Percentiles rank a stretch among this genome's conserved stretches.
Conservation (phyloP, 2,797 vertebrate genomes). For the Steatocranus sp. region DNA sequence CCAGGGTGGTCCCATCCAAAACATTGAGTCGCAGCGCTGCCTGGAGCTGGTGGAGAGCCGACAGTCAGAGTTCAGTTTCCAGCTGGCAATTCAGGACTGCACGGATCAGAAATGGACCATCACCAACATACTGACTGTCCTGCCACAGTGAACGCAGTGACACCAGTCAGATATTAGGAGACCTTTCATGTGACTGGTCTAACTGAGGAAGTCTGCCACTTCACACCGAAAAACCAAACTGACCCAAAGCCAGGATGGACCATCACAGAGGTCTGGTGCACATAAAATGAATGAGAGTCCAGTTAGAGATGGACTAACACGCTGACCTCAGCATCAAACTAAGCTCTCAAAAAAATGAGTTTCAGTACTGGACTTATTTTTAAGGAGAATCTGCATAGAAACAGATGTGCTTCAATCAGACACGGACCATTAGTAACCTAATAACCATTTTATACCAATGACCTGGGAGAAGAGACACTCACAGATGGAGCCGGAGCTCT, state of each 20-base stretch:
- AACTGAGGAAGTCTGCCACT: not conserved
- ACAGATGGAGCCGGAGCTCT: slow-evolving; percentile 11
- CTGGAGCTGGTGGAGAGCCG: slow-evolving; percentile 87
- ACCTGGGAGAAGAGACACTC: slow-evolving; percentile 26
- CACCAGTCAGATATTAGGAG: not conserved
- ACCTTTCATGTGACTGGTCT: not conserved
- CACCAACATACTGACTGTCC: slow-evolving; percentile 82
- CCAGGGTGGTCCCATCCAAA: slow-evolving; percentile 91
- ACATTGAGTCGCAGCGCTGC: slow-evolving; percentile 88
- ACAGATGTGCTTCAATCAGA: slow-evolving; percentile 18
- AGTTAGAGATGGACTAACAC: not conserved
- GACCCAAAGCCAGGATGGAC: not conserved
- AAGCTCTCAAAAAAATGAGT: not conserved
- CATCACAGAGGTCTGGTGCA: not conserved
- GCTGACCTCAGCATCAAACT: slow-evolving; percentile 10
- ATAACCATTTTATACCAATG: slow-evolving; percentile 27
- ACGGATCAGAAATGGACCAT: slow-evolving; percentile 91
- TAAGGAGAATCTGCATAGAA: not conserved
- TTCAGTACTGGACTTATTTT: not conserved
- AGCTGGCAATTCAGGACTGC: slow-evolving; percentile 89
- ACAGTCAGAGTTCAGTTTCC: slow-evolving; percentile 82
- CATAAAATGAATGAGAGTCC: not conserved
- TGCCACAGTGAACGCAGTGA: slow-evolving; percentile 45
- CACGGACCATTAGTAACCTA: slow-evolving; percentile 29
- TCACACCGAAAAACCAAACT: not conserved